These are phyloP conservation scores for Recurvirostra avosetta DNA, from an alignment of 2,113 vertebrate genomes.

Conservation along the genomic window DNA sequence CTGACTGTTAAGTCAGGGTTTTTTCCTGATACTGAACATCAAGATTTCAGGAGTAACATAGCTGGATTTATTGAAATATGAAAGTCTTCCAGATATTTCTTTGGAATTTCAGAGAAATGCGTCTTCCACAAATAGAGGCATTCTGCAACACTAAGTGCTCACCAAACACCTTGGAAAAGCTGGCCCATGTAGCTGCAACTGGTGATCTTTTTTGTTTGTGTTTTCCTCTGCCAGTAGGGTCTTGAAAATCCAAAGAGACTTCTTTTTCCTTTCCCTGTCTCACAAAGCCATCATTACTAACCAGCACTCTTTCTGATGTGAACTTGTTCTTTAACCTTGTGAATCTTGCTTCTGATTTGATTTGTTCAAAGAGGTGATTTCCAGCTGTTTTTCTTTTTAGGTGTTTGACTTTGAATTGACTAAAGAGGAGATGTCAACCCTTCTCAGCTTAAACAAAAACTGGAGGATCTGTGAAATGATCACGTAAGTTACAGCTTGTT, in stretches of 20 bases:
- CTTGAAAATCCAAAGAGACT: neutral
- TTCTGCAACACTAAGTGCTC: neutral
- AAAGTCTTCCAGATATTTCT: neutral
- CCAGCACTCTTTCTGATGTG: neutral
- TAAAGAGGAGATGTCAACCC: constrained; percentile 80
- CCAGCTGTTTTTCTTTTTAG: constrained; percentile 57
- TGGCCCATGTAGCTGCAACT: neutral
- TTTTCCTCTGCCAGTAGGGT: neutral
- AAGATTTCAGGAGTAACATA: neutral
- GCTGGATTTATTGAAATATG: neutral
- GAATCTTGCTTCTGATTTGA: neutral
- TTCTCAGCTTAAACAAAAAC: constrained; percentile 83
- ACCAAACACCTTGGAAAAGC: neutral
- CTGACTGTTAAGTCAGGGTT: neutral
- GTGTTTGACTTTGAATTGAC: constrained; percentile 91
- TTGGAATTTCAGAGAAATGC: neutral
- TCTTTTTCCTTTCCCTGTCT: neutral
- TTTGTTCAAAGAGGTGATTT: neutral
- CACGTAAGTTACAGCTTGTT: constrained; percentile 70
- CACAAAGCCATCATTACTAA: neutral
- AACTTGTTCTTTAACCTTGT: neutral
- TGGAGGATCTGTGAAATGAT: constrained; percentile 83
- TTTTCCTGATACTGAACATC: neutral
- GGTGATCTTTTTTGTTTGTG: neutral
- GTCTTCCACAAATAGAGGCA: neutral